Evolutionary conservation across 1,140 invertebrate genomes (phyloP).

Genomic region (Amphibalanus amphitrite): DNA sequence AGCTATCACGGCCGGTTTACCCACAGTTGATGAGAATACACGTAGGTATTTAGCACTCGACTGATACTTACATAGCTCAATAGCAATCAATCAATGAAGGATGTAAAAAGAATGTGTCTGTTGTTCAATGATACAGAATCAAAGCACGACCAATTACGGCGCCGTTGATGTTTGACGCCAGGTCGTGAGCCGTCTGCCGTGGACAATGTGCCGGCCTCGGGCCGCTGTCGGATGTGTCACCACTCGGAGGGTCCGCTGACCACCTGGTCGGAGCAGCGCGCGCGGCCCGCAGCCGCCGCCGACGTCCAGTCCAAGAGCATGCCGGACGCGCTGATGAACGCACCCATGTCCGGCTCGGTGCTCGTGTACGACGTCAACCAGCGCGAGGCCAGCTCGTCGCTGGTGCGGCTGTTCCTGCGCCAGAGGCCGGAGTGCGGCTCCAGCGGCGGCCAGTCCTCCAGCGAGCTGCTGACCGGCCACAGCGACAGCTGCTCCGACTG

Average conservation of each 20-base stretch:
- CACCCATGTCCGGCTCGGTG: conserved; percentile 25
- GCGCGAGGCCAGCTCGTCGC: conserved; percentile 40
- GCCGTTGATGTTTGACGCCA: too few relatives aligned
- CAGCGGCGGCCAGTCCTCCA: conserved; percentile 11
- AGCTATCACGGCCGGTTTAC: too few relatives aligned
- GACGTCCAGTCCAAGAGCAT: conserved; percentile 47
- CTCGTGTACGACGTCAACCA: conserved; percentile 32
- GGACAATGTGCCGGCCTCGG: not conserved
- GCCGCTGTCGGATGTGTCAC: conserved; percentile 15
- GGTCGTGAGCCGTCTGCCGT: not conserved
- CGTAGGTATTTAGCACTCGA: too few relatives aligned
- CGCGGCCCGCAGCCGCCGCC: not conserved
- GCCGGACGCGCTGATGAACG: conserved; percentile 33
- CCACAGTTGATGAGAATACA: too few relatives aligned
- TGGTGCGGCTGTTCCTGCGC: conserved; percentile 77
- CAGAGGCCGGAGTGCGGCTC: conserved; percentile 35
- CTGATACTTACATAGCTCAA: too few relatives aligned
- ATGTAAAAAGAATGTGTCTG: too few relatives aligned
- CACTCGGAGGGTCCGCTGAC: conserved; percentile 19
- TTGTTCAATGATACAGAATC: too few relatives aligned
- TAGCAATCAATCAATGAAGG: too few relatives aligned
- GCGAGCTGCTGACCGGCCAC: conserved; percentile 18
- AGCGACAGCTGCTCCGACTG: conserved; percentile 20
- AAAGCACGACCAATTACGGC: too few relatives aligned
- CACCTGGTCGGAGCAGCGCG: conserved; percentile 16